Evolutionary conservation across 2,113 vertebrate species (phyloP).

Genomic region (Daboia siamensis): DNA sequence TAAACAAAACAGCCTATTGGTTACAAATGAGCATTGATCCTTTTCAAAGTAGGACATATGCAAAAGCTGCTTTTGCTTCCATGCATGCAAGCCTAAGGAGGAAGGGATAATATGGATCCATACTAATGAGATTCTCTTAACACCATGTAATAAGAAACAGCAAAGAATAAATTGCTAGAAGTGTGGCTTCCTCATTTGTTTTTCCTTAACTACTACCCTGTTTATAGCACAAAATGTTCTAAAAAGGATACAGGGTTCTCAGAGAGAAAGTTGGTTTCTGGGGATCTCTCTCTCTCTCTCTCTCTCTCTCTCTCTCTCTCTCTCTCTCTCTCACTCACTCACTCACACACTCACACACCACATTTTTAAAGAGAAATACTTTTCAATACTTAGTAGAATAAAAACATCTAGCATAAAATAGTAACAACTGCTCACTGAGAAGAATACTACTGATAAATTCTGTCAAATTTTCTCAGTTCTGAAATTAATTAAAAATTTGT

Average conservation of each 20-base stretch:
- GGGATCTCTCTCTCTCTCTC: too few species aligned
- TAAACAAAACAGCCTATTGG: background rate
- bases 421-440: background rate
- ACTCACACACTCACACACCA: background rate
- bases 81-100: background rate
- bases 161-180: background rate
- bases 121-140: background rate
- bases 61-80: background rate
- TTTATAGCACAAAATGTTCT: background rate
- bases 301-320: too few species aligned
- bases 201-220: background rate
- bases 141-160: background rate
- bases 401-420: background rate
- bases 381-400: background rate
- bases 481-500: background rate
- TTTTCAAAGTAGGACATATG: background rate
- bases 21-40: background rate
- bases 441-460: background rate
- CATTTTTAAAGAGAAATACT: background rate
- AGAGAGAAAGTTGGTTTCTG: too few species aligned
- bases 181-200: background rate
- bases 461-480: background rate
- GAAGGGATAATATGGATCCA: background rate
- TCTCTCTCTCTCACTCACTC: background rate
- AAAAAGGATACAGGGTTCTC: background rate